Conservation (phyloP, 2,888 invertebrate genomes). For the Ochropacha duplaris region DNA sequence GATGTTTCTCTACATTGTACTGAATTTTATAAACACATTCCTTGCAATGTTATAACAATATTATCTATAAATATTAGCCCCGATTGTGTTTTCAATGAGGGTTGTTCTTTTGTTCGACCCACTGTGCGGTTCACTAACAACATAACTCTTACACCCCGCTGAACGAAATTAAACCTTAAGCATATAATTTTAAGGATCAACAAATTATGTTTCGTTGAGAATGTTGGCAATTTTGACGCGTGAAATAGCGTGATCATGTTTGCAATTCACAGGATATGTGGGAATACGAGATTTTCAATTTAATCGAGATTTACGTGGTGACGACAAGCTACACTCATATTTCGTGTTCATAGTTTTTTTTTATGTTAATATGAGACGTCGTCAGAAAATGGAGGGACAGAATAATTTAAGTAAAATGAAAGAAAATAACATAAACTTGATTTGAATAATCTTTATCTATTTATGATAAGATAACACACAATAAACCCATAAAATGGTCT, state of each 20-base stretch:
- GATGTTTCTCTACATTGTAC: constrained; percentile 18
- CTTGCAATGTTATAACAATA: constrained; percentile 64
- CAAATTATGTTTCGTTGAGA: constrained; percentile 11
- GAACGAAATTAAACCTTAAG: constrained; percentile 16
- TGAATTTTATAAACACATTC: constrained; percentile 25
- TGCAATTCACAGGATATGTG: constrained; percentile 64
- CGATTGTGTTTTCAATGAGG: constrained; percentile 60
- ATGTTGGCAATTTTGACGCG: constrained; percentile 32
- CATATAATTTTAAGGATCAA: not conserved
- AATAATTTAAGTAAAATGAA: too few species aligned
- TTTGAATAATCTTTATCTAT: too few species aligned
- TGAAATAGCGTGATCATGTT: constrained; percentile 57
- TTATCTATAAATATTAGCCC: constrained; percentile 75
- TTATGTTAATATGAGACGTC: constrained; percentile 1
- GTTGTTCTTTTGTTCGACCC: constrained; percentile 51
- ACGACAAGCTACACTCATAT: constrained; percentile 19
- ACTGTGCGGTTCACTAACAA: constrained; percentile 39
- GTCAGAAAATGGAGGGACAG: too few species aligned
- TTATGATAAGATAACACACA: not conserved
- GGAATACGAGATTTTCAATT: constrained; percentile 61
- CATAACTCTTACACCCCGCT: constrained; percentile 6
- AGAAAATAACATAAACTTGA: too few species aligned
- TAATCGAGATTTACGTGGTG: constrained; percentile 46
- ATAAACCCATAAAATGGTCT: constrained; percentile 10
- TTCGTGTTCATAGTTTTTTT: constrained; percentile 23